These are phyloP conservation scores for Digitonthophagus gazella DNA, from an alignment of 2,888 invertebrate genomes.

Conservation along the genomic window DNA sequence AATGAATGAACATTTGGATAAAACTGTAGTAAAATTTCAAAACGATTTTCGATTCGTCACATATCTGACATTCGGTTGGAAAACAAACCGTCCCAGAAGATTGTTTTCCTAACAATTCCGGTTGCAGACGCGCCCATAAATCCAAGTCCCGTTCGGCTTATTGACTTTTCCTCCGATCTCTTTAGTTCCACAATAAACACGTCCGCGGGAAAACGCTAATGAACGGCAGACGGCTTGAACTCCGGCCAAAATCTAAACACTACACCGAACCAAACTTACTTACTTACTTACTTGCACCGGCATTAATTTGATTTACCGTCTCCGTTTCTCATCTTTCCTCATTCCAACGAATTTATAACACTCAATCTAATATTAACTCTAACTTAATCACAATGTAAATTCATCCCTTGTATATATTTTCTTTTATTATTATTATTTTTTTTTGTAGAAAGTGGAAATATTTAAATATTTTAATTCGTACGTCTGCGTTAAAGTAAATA, in stretches of 20 bases:
- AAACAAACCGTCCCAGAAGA: background rate
- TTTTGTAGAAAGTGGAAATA: too few species aligned
- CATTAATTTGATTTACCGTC: background rate
- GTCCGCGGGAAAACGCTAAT: constrained; percentile 2
- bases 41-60: too few species aligned
- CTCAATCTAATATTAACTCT: too few species aligned
- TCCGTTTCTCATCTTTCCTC: background rate
- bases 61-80: too few species aligned
- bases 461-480: background rate
- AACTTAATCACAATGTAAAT: too few species aligned
- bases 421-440: too few species aligned
- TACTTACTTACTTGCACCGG: background rate
- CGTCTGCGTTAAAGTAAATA: background rate
- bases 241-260: background rate
- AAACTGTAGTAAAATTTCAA: too few species aligned
- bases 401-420: too few species aligned
- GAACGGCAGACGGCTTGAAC: constrained; percentile 9
- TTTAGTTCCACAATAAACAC: constrained; percentile 16
- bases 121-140: background rate
- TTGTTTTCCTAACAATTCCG: constrained; percentile 10
- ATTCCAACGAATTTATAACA: too few species aligned
- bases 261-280: too few species aligned
- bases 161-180: constrained; percentile 15
- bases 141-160: background rate
- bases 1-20: too few species aligned